phyloP scores from a whole-genome alignment of 2,797 vertebrate species.

The Clarias laeviceps region DNA sequence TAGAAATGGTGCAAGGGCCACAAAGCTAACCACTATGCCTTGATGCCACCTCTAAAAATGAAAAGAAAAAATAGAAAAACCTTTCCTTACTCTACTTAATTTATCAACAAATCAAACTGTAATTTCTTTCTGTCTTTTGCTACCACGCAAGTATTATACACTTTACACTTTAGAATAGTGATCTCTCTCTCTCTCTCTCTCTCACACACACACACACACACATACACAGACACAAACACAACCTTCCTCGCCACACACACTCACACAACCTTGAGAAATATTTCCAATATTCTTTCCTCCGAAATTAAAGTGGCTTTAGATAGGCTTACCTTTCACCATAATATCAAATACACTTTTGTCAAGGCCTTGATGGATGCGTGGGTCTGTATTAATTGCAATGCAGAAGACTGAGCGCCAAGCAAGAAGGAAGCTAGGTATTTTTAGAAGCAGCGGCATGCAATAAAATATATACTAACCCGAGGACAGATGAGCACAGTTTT shows the following conservation, averaged over 20 bases:
- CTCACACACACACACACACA: background rate
- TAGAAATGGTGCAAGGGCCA: too few relatives aligned
- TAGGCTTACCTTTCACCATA: slow-evolving; percentile 50
- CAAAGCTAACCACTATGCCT: too few relatives aligned
- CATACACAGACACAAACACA: background rate
- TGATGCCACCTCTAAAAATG: background rate
- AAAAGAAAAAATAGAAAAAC: slow-evolving; percentile 25
- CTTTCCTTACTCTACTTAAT: slow-evolving; percentile 45
- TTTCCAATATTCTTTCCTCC: slow-evolving; percentile 42
- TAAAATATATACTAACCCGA: slow-evolving; percentile 54
- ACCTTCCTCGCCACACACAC: background rate
- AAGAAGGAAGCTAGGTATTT: slow-evolving; percentile 52
- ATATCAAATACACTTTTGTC: slow-evolving; percentile 55
- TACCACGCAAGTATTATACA: slow-evolving; percentile 54
- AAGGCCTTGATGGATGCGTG: slow-evolving; percentile 56
- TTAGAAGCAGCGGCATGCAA: slow-evolving; percentile 49
- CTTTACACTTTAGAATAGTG: slow-evolving; percentile 49
- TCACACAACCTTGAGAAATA: slow-evolving; percentile 7
- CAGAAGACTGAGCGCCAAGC: slow-evolving; percentile 28
- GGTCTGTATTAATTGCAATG: slow-evolving; percentile 55
- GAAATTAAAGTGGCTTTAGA: slow-evolving; percentile 59
- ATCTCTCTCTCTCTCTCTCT: slow-evolving; percentile 17
- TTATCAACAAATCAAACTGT: slow-evolving; percentile 52
- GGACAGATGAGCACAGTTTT: slow-evolving; percentile 56
- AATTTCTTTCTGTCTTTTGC: slow-evolving; percentile 40